Base-by-base conservation (phyloP, 1,140 invertebrate genomes). In the Drosophila eugracilis region DNA sequence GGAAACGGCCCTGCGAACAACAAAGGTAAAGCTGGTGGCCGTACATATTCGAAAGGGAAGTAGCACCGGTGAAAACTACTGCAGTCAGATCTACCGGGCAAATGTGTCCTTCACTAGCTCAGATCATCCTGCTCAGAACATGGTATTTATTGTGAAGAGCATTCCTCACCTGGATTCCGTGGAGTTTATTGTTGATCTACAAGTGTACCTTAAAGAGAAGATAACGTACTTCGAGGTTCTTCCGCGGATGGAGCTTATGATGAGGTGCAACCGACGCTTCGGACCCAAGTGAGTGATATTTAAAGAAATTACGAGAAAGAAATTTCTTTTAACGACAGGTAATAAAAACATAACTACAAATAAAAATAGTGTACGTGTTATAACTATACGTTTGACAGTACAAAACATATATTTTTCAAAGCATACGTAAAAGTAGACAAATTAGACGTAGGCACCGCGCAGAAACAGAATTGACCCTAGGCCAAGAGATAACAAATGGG, bases 161-260 rank as follows among this genome's bases (percentile, higher is more conserved):
- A 85, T 91, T 44, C 86, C 83, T 5, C 65, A 24, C 9, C 52
- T 67, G 12, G 74, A 85, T 2, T 49, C 58, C 0, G 45, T 79
- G 10, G 76, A 90, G 42, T 91, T 91, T 10, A 57, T 91, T 9
- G 62, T 63, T 19, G 81, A 90, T 42, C 30, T 91, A 10, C 67
- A 89, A 44, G 74, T 91, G 9, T 91, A 85, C 12, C 32, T 84
- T 0, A 91, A 91, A 37, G 90, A 91, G 59, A 90, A 85, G 36
- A 70, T 75, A 15, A 76, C 73, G 0, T 91, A 90, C 21, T 52
- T 65, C 21, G 77, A 89, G 14, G 65, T 91, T 4, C 54, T 91
- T 37, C 90, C 90, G n/a, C 71, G 77, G 4, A 53, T 91, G 5
- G 86, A 88, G 24, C 45, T 90, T 4, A 58, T 91, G 0, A 65